phyloP scores from a whole-genome alignment of 2,888 invertebrate species.

The Tricholauxania praeusta region DNA sequence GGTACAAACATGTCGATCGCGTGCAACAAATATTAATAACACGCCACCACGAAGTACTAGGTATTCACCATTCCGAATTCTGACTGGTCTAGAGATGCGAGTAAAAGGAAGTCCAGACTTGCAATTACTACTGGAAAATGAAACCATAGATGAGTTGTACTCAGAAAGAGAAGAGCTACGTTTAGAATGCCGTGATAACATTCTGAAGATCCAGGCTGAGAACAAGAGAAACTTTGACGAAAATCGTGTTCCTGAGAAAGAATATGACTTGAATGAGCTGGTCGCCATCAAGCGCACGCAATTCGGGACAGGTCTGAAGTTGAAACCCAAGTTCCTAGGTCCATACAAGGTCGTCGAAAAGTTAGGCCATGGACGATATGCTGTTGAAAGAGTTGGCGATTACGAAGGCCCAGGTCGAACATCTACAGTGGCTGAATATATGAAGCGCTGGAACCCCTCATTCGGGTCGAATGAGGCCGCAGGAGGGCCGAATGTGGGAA shows the following conservation, averaged over 20 bases:
- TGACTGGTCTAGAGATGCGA: constrained; percentile 32
- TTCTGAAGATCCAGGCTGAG: no score
- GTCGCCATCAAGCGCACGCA: constrained; percentile 46
- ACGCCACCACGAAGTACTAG: constrained; percentile 33
- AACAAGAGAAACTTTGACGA: no score
- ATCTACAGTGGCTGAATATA: constrained; percentile 36
- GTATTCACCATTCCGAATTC: constrained; percentile 27
- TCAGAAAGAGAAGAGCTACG: no score
- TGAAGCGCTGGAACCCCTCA: constrained; percentile 37
- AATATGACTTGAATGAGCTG: constrained; percentile 25
- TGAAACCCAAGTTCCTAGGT: constrained; percentile 39
- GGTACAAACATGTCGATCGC: constrained; percentile 51
- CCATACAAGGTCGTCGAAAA: constrained; percentile 39
- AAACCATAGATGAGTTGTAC: no score
- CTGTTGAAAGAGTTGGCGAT: constrained; percentile 40
- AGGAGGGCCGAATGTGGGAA: constrained; percentile 38
- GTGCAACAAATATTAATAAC: constrained; percentile 31
- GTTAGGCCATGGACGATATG: constrained; percentile 37
- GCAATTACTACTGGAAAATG: no score
- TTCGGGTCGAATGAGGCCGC: constrained; percentile 34
- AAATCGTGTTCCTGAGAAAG: no score
- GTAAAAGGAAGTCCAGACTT: not conserved
- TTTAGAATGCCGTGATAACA: no score
- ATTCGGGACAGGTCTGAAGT: constrained; percentile 41
- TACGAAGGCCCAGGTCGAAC: constrained; percentile 37